phyloP scores from a whole-genome alignment of 2,113 vertebrate genomes.

The Phylloscopus trochilus region DNA sequence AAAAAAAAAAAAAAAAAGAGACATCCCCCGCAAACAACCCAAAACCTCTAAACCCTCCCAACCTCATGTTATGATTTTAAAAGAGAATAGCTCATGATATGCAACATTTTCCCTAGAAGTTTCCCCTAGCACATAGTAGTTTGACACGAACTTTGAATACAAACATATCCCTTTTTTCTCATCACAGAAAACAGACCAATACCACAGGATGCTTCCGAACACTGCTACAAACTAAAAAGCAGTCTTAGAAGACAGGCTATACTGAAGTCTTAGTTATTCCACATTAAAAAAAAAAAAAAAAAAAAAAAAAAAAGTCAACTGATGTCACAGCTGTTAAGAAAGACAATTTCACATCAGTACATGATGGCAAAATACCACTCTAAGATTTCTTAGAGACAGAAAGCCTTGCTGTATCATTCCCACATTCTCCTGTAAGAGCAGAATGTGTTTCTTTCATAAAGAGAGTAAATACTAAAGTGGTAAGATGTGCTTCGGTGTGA shows the following conservation, averaged over 20 bases:
- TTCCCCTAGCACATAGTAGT: neutral
- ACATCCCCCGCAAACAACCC: accelerated
- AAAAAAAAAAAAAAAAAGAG: neutral
- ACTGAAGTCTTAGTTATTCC: neutral
- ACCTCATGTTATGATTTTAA: neutral
- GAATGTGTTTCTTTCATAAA: neutral
- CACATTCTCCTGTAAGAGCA: neutral
- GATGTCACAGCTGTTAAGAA: neutral
- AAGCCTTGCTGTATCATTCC: neutral
- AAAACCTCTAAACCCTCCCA: neutral
- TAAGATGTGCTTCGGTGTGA: neutral
- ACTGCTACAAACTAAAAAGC: neutral
- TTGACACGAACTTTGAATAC: neutral
- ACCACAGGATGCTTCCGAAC: neutral
- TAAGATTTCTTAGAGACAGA: neutral
- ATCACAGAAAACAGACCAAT: neutral
- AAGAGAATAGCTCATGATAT: neutral
- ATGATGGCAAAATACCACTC: neutral
- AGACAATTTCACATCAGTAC: neutral
- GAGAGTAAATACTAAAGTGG: neutral
- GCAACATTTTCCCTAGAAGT: neutral
- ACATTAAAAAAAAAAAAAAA: neutral
- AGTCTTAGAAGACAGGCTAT: neutral
- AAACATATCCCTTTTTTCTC: neutral
- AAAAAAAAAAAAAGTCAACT: neutral